Conservation (phyloP, 2,113 vertebrate genomes). For the Numida meleagris region DNA sequence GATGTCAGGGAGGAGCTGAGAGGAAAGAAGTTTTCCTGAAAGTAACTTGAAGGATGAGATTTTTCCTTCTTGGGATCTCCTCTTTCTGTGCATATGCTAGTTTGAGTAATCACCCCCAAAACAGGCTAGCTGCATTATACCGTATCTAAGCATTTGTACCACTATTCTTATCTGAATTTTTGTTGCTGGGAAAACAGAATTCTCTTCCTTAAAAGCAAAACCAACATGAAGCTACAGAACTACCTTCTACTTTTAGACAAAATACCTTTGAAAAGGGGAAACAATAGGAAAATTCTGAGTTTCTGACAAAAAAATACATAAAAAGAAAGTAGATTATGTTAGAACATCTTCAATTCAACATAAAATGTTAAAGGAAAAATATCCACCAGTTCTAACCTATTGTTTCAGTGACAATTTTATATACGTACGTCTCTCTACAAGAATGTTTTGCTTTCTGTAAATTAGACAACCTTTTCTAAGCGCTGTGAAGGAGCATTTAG, state of each 20-base stretch:
- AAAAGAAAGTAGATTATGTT: not conserved
- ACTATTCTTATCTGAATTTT: not conserved
- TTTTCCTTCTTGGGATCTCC: not conserved
- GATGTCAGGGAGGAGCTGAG: too few relatives aligned
- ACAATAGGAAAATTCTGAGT: fast-evolving
- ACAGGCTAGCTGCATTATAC: too few relatives aligned
- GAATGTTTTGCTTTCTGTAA: not conserved
- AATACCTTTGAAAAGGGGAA: not conserved
- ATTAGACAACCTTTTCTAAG: not conserved
- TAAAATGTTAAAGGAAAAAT: not conserved
- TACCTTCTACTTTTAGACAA: not conserved
- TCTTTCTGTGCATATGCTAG: not conserved
- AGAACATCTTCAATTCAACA: not conserved
- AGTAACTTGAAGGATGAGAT: not conserved
- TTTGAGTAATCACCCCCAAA: not conserved
- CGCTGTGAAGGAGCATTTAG: not conserved
- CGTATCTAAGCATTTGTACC: not conserved
- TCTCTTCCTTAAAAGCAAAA: not conserved
- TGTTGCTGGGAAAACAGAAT: not conserved
- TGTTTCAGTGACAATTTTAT: not conserved
- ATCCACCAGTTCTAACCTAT: not conserved
- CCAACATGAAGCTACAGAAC: not conserved
- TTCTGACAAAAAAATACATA: not conserved
- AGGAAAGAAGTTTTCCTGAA: not conserved
- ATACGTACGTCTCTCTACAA: not conserved